Percentiles rank a stretch among this genome's conserved stretches.
These are phyloP conservation scores for Sclerurus mexicanus DNA, from an alignment of 2,113 vertebrate genomes.

Conservation along the genomic window DNA sequence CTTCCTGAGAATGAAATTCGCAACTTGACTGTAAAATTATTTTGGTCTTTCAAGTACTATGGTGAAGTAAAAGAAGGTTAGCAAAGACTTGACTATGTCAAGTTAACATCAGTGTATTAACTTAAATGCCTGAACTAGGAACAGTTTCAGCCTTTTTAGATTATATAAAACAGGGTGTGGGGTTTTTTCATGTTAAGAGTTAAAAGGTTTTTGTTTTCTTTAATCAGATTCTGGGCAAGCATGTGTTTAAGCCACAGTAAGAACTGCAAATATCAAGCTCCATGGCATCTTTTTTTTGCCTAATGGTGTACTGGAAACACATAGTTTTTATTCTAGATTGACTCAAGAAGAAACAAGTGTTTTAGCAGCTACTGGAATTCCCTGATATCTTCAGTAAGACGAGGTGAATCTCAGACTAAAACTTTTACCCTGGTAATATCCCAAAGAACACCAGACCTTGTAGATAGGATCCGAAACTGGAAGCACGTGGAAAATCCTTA, in stretches of 20 bases:
- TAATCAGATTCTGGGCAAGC: neutral
- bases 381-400: neutral
- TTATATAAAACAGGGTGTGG: neutral
- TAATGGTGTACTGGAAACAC: neutral
- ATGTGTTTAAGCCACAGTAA: neutral
- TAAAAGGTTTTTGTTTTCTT: neutral
- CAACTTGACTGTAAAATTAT: neutral
- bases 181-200: neutral
- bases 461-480: neutral
- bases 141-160: neutral
- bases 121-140: neutral
- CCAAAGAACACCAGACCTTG: neutral
- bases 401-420: neutral
- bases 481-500: accelerated
- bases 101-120: neutral
- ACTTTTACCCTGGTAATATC: neutral
- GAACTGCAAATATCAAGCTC: neutral
- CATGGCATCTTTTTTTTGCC: neutral
- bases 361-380: neutral
- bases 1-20: no score
- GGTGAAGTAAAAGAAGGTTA: neutral
- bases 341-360: neutral
- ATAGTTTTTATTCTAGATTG: neutral
- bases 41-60: neutral
- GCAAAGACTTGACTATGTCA: neutral